Percentiles rank a stretch among this genome's conserved stretches.
phyloP scores from a whole-genome alignment of 2,888 invertebrate genomes.

The Siphlonurus alternatus region DNA sequence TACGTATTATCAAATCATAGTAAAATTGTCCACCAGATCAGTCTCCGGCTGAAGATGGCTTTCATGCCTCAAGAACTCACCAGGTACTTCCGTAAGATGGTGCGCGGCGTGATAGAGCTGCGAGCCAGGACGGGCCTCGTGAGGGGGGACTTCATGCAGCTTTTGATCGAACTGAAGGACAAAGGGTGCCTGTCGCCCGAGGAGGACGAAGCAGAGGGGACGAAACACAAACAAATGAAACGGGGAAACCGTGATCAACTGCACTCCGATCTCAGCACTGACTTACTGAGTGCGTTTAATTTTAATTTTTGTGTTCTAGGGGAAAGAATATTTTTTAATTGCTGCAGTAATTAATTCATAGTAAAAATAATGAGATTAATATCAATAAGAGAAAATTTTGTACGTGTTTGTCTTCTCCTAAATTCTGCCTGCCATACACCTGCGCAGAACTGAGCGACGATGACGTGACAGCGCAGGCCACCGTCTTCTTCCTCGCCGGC shows the following conservation, averaged over 20 bases:
- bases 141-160: slow-evolving; percentile 2
- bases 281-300: too few relatives aligned
- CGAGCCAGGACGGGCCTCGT: not conserved
- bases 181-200: not conserved
- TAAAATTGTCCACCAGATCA: not conserved
- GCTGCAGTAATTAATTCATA: too few relatives aligned
- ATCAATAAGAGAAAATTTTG: too few relatives aligned
- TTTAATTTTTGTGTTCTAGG: too few relatives aligned
- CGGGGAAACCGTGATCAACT: too few relatives aligned
- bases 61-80: not conserved
- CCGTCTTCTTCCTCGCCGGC: slow-evolving; percentile 4
- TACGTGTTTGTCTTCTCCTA: too few relatives aligned
- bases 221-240: not conserved
- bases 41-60: not conserved
- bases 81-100: slow-evolving; percentile 3
- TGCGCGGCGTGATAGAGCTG: not conserved
- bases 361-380: too few relatives aligned
- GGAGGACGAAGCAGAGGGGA: not conserved
- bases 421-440: too few relatives aligned
- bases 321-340: too few relatives aligned
- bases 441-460: too few relatives aligned
- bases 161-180: slow-evolving; percentile 3
- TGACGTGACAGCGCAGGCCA: too few relatives aligned
- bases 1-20: not conserved
- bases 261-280: too few relatives aligned